Evolutionary conservation across 1,140 invertebrate species (phyloP), one percentile per base, ranked within the genome.

Genomic region (Plectus sambesii): DNA sequence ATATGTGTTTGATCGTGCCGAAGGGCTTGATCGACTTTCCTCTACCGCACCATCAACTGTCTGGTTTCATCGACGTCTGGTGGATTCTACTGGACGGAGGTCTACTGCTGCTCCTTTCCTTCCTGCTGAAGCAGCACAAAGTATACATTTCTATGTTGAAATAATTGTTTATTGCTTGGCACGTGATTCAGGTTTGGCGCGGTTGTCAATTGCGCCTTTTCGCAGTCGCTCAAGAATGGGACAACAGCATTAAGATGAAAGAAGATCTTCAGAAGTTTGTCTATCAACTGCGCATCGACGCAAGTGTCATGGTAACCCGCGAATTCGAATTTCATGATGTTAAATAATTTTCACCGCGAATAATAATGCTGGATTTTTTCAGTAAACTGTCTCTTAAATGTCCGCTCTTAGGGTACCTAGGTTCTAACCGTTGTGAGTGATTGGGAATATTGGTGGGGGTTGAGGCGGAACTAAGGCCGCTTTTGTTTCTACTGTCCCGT

Each of bases 161-260:
- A 19, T 29, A 12, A 41, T 29, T 66, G 5, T n/a, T n/a, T n/a
- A n/a, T n/a, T n/a, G n/a, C n/a, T n/a, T n/a, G n/a, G n/a, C n/a
- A n/a, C n/a, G n/a, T n/a, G n/a, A n/a, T n/a, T n/a, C n/a, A n/a
- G n/a, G n/a, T n/a, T n/a, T 99, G 94, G 93, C 90, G 89, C 69
- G 92, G 93, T 62, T 99, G 93, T 73, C 90, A 88, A 72, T 81
- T 97, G 73, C 79, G 93, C 48, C 93, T 99, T 62, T 98, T 98
- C 72, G 96, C 93, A 12, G 90, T 99, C 2, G 94, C 94, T 30
- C 88, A 97, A 74, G 83, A 93, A 76, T 87, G 93, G 70, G 93
- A 98, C 66, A 99, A 99, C 73, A 96, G 87, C 15, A 92, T 97
- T 61, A 90, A 97, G 72, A 97, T 99, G 87, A 94, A 97, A 73